phyloP scores from a whole-genome alignment of 2,113 vertebrate genomes.

The Caranx ignobilis region DNA sequence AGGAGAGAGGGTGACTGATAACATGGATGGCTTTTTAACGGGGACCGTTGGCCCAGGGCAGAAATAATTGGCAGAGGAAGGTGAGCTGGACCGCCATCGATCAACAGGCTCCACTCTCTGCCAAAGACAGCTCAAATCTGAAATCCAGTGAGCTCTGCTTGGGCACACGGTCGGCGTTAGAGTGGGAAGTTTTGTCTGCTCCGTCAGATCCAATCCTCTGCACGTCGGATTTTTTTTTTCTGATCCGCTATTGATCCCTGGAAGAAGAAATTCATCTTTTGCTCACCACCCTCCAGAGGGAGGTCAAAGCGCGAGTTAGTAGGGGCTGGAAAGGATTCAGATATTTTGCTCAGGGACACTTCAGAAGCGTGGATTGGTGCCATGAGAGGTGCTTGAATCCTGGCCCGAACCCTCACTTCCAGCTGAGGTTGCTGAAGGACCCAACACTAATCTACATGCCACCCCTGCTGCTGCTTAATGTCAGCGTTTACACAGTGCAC shows the following conservation, averaged over 20 bases:
- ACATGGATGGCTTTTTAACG: conserved; percentile 79
- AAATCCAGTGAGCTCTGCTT: conserved; percentile 60
- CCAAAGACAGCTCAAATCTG: conserved; percentile 69
- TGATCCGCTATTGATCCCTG: conserved; percentile 55
- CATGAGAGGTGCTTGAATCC: conserved; percentile 24
- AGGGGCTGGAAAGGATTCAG: conserved; percentile 29
- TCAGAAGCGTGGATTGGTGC: conserved; percentile 28
- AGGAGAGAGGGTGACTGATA: conserved; percentile 76
- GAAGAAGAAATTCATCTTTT: conserved; percentile 53
- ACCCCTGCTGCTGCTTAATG: background rate
- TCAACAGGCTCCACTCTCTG: conserved; percentile 68
- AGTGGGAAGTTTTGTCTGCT: conserved; percentile 62
- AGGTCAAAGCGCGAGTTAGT: conserved; percentile 57
- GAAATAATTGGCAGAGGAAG: conserved; percentile 78
- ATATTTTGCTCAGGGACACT: conserved; percentile 30
- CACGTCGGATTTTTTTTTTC: conserved; percentile 29
- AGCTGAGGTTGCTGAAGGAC: conserved; percentile 18
- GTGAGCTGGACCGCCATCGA: conserved; percentile 77
- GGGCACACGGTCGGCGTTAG: conserved; percentile 32
- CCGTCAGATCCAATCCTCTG: conserved; percentile 59
- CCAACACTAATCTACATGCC: background rate
- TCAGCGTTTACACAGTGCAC: conserved; percentile 30
- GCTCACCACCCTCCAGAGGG: conserved; percentile 16
- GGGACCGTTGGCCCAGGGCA: conserved; percentile 69
- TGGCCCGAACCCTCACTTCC: conserved; percentile 23